Evolutionary conservation across 2,113 vertebrate species (phyloP).

Genomic region (Mesocricetus auratus): DNA sequence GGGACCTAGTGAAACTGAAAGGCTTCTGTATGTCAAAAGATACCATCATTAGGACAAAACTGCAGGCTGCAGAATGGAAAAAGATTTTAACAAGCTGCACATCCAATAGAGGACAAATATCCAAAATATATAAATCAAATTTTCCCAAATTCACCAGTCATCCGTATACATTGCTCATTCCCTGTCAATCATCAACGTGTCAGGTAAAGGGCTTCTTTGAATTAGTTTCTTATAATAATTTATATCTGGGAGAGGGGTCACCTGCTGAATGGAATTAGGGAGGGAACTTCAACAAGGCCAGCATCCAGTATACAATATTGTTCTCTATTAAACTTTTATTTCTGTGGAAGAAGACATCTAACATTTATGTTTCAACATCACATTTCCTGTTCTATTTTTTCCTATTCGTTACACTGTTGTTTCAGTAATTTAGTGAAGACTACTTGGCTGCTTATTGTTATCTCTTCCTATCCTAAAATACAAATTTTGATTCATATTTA

Average conservation of each 20-base stretch:
- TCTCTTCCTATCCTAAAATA: background rate
- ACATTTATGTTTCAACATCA: background rate
- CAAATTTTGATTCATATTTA: too few relatives aligned
- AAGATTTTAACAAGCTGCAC: background rate
- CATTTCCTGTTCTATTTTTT: background rate
- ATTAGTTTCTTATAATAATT: background rate
- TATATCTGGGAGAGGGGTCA: background rate
- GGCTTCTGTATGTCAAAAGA: background rate
- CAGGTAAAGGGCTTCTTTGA: background rate
- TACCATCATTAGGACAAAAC: background rate
- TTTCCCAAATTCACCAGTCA: too few relatives aligned
- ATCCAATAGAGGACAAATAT: background rate
- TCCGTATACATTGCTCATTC: background rate
- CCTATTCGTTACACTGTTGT: background rate
- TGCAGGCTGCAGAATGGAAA: background rate
- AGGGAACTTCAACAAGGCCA: rapidly evolving
- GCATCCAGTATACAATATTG: background rate
- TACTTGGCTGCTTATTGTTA: background rate
- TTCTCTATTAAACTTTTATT: background rate
- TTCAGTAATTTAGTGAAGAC: background rate
- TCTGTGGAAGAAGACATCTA: background rate
- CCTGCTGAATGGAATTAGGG: background rate
- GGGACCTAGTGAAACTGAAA: too few relatives aligned
- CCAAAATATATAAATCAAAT: background rate
- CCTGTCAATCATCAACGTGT: too few relatives aligned